Conservation (phyloP, 2,888 invertebrate genomes). For the Drosophila affinis region DNA sequence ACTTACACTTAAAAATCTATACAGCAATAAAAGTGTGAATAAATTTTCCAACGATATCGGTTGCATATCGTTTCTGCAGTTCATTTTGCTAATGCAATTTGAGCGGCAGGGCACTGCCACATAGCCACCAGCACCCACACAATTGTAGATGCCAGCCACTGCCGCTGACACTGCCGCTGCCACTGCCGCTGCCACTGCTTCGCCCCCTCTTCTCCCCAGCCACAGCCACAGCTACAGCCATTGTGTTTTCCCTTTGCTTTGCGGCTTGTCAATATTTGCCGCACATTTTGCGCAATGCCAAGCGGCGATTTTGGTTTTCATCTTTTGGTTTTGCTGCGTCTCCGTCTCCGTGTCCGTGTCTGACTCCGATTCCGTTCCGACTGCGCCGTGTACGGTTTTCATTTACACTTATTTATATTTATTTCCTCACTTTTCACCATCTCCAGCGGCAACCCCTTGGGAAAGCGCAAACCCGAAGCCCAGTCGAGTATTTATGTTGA, state of each 20-base stretch:
- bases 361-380: not conserved
- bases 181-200: not conserved
- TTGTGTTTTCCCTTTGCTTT: slow-evolving; percentile 20
- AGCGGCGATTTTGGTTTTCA: slow-evolving; percentile 70
- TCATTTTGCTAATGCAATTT: slow-evolving; percentile 56
- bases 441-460: not conserved
- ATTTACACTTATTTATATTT: slow-evolving; percentile 75
- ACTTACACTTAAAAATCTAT: slow-evolving; percentile 10
- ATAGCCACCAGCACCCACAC: slow-evolving; percentile 28
- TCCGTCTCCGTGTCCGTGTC: not conserved
- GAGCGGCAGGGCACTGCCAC: slow-evolving; percentile 15
- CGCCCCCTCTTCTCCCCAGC: too few species aligned
- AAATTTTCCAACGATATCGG: slow-evolving; percentile 12
- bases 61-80: slow-evolving; percentile 28
- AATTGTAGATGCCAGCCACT: not conserved
- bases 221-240: not conserved
- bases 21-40: slow-evolving; percentile 18
- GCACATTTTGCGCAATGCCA: slow-evolving; percentile 62
- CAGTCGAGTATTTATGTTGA: slow-evolving; percentile 38
- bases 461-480: slow-evolving; percentile 3
- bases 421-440: slow-evolving; percentile 47
- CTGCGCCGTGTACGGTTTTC: slow-evolving; percentile 56
- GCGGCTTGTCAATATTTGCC: slow-evolving; percentile 67
- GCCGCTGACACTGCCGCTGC: not conserved
- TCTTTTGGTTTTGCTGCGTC: slow-evolving; percentile 42